Percentiles rank a stretch among this genome's conserved stretches.
phyloP scores from a whole-genome alignment of 2,113 vertebrate species.

The Columba janthina region DNA sequence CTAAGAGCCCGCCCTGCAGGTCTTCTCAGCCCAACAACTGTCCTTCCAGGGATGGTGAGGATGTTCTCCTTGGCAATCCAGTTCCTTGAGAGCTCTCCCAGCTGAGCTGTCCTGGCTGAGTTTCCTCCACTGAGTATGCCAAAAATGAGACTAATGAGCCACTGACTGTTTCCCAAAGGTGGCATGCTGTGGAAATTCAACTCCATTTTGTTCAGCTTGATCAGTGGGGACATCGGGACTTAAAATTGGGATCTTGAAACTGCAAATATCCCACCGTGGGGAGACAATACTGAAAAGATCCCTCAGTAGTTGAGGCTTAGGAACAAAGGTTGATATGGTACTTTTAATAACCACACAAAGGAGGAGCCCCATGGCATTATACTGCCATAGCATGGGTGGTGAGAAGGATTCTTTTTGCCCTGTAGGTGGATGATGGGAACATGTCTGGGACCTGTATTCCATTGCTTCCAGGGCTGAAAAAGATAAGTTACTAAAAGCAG shows the following conservation, averaged over 20 bases:
- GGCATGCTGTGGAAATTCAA: neutral
- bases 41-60: neutral
- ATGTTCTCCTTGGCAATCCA: neutral
- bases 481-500: neutral
- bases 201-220: neutral
- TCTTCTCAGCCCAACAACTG: neutral
- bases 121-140: neutral
- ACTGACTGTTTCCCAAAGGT: neutral
- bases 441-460: neutral
- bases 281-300: neutral
- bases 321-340: neutral
- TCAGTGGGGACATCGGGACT: neutral
- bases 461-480: neutral
- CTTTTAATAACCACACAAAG: neutral
- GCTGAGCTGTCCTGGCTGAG: rapidly evolving
- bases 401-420: neutral
- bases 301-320: neutral
- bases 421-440: neutral
- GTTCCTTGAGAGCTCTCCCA: neutral
- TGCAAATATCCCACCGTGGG: neutral
- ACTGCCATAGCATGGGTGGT: neutral
- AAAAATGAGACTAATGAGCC: neutral
- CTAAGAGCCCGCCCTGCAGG: neutral
- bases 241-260: neutral
- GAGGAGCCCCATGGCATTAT: neutral